Evolutionary conservation across 1,140 invertebrate genomes (phyloP).

Genomic region (Brachionus plicatilis): DNA sequence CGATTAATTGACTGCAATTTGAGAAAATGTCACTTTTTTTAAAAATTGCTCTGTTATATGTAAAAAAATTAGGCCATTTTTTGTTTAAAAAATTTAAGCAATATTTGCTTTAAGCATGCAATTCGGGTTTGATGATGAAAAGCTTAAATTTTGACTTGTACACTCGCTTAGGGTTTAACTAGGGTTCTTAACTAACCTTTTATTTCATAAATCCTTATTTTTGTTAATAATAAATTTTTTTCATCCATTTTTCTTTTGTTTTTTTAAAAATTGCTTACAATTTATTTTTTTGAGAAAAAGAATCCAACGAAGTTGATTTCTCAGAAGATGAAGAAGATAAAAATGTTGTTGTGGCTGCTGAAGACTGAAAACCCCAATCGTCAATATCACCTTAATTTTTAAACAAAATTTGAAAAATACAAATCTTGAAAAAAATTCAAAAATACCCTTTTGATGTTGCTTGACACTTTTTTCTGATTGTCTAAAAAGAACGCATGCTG

Average conservation of each 20-base stretch:
- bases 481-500: background rate
- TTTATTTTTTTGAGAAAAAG: slow-evolving; percentile 8
- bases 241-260: background rate
- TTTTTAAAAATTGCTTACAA: background rate
- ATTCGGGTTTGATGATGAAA: background rate
- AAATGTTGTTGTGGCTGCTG: background rate
- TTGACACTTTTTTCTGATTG: background rate
- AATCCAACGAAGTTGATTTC: slow-evolving; percentile 8
- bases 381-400: background rate
- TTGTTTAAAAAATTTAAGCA: too few relatives aligned
- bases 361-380: slow-evolving; percentile 26
- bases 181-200: slow-evolving; percentile 5
- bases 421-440: background rate
- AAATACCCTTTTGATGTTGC: background rate
- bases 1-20: too few relatives aligned
- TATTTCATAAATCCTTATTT: slow-evolving; percentile 13
- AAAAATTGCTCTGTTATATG: background rate
- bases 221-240: background rate
- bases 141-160: background rate
- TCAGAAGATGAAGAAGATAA: slow-evolving; percentile 28
- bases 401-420: background rate
- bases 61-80: too few relatives aligned
- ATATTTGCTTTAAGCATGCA: background rate
- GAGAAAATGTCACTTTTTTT: background rate
- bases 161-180: background rate